Percentiles rank a stretch among this genome's conserved stretches.
These are phyloP conservation scores for Phaethornis superciliosus DNA, from an alignment of 2,113 vertebrate species.

Conservation along the genomic window DNA sequence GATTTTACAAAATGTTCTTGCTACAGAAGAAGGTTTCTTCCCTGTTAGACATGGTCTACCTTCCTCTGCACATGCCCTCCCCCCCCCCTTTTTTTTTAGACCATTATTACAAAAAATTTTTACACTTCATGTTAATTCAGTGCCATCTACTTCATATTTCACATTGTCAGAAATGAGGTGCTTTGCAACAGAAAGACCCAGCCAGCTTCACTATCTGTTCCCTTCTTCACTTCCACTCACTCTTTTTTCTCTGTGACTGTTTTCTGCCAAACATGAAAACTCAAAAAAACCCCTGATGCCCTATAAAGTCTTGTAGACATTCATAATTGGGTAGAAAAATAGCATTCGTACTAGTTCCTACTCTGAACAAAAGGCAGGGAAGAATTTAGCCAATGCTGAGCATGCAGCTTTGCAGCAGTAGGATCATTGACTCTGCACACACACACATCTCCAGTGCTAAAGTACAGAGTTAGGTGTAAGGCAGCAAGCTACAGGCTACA, in stretches of 20 bases:
- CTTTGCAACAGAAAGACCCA: not conserved
- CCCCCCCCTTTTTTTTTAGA: not conserved
- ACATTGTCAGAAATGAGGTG: not conserved
- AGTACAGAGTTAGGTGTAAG: accelerated
- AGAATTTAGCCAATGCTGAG: not conserved
- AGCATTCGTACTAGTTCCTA: not conserved
- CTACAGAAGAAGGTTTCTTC: not conserved
- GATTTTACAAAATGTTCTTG: not conserved
- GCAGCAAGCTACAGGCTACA: not conserved
- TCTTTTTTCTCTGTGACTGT: not conserved
- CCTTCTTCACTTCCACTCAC: not conserved
- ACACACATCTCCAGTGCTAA: accelerated
- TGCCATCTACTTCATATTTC: not conserved
- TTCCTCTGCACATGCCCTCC: not conserved
- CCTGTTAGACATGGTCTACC: not conserved
- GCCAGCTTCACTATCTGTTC: not conserved
- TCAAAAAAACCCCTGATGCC: not conserved
- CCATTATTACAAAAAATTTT: not conserved
- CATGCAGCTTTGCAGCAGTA: not conserved
- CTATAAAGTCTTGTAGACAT: not conserved
- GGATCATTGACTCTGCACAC: accelerated
- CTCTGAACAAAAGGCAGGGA: not conserved
- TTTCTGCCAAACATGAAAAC: not conserved
- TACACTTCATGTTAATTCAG: not conserved
- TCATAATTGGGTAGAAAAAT: not conserved